Conservation (phyloP, 2,888 invertebrate genomes). For the Melanchra persicariae region DNA sequence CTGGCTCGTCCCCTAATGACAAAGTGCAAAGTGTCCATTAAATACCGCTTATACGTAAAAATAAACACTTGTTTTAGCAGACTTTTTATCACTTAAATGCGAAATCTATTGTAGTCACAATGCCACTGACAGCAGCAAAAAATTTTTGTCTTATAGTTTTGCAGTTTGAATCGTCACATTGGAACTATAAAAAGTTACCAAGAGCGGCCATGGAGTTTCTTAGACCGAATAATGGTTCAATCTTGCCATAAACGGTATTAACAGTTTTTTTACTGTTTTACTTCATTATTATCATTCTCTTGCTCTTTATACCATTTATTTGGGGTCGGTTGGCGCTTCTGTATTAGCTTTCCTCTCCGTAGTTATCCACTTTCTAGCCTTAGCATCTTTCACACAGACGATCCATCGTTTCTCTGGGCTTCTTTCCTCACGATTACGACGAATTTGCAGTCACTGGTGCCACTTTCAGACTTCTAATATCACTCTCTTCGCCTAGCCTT, state of each 20-base stretch:
- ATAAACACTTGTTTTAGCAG: slow-evolving; percentile 31
- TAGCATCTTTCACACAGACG: background rate
- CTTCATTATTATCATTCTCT: background rate
- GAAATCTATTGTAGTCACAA: slow-evolving; percentile 44
- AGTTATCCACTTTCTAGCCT: too few species aligned
- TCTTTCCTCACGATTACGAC: background rate
- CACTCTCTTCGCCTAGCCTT: too few species aligned
- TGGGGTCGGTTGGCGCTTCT: background rate
- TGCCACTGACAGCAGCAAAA: slow-evolving; percentile 25
- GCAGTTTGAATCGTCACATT: background rate
- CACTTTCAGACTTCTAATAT: background rate
- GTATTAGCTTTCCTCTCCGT: background rate
- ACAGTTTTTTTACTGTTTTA: background rate
- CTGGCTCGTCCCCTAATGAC: slow-evolving; percentile 22
- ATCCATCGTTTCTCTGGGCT: background rate
- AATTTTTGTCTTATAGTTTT: background rate
- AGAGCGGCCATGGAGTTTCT: slow-evolving; percentile 11
- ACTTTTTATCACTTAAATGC: slow-evolving; percentile 35
- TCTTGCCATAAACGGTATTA: background rate
- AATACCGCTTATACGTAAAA: slow-evolving; percentile 38
- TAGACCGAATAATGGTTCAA: slow-evolving; percentile 10
- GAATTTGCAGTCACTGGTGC: background rate
- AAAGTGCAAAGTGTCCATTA: slow-evolving; percentile 23
- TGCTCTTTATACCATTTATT: background rate
- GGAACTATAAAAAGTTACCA: slow-evolving; percentile 11